These are phyloP conservation scores for Sarcophaga carnaria DNA, from an alignment of 2,888 invertebrate genomes.

Conservation along the genomic window DNA sequence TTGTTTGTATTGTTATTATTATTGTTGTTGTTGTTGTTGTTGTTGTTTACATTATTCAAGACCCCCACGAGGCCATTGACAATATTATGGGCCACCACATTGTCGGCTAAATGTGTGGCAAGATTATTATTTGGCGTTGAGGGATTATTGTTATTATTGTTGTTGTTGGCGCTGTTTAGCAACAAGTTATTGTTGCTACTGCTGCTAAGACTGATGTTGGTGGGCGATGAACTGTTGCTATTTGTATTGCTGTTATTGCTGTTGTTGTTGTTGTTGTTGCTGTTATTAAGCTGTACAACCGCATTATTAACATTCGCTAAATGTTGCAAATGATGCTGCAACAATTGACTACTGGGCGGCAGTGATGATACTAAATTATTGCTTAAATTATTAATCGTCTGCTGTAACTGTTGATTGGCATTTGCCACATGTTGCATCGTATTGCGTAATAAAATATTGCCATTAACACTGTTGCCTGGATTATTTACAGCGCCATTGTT, in stretches of 20 bases:
- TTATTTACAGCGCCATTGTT: conserved; percentile 54
- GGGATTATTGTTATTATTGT: conserved; percentile 71
- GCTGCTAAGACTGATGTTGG: conserved; percentile 68
- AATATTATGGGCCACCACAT: conserved; percentile 75
- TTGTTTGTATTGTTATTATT: conserved; percentile 69
- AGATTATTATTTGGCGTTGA: conserved; percentile 71
- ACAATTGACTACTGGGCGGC: conserved; percentile 80
- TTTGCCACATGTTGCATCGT: conserved; percentile 76
- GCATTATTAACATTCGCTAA: conserved; percentile 80
- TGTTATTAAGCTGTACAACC: conserved; percentile 77
- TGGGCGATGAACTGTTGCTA: conserved; percentile 73
- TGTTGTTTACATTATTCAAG: conserved; percentile 71
- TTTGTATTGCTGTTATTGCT: conserved; percentile 68
- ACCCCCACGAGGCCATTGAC: conserved; percentile 76
- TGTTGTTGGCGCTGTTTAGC: conserved; percentile 67
- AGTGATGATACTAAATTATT: conserved; percentile 75
- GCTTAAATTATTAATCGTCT: conserved; percentile 71
- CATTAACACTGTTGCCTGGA: conserved; percentile 43
- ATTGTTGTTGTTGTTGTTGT: conserved; percentile 65
- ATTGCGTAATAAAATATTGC: conserved; percentile 73
- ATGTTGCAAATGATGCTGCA: conserved; percentile 81
- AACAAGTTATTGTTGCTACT: conserved; percentile 55
- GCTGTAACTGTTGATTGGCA: conserved; percentile 71
- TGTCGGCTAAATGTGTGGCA: conserved; percentile 71
- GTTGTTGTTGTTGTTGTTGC: conserved; percentile 69